Evolutionary conservation across 2,113 vertebrate genomes (phyloP).

Genomic region (Phylloscopus whistleri): DNA sequence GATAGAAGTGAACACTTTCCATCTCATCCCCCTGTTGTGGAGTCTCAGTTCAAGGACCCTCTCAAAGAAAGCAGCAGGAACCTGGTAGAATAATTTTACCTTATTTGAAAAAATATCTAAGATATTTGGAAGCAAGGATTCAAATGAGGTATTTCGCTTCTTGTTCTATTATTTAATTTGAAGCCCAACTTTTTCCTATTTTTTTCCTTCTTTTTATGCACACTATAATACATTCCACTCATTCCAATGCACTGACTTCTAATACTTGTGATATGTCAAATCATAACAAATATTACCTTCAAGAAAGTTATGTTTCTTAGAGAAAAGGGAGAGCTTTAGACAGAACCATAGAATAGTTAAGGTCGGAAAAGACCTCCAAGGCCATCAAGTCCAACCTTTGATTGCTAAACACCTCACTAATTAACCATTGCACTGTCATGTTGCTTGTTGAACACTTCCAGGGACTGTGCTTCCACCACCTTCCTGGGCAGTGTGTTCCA

Average conservation of each 20-base stretch:
- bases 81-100: background rate
- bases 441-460: background rate
- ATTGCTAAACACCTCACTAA: no score
- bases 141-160: background rate
- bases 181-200: fast-evolving
- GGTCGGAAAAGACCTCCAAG: background rate
- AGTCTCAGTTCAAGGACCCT: background rate
- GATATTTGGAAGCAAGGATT: background rate
- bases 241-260: background rate
- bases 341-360: background rate
- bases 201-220: background rate
- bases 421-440: no score
- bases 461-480: no score
- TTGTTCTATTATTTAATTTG: background rate
- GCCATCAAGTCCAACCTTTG: background rate
- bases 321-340: background rate
- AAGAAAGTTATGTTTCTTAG: background rate
- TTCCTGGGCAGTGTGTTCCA: background rate
- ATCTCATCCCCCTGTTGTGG: background rate
- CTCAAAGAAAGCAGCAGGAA: background rate
- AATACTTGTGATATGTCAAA: background rate
- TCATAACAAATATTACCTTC: background rate
- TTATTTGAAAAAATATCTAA: background rate
- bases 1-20: background rate
- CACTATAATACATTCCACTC: background rate